phyloP scores from a whole-genome alignment of 2,797 vertebrate genomes.

The Pyrocephalus nanus region DNA sequence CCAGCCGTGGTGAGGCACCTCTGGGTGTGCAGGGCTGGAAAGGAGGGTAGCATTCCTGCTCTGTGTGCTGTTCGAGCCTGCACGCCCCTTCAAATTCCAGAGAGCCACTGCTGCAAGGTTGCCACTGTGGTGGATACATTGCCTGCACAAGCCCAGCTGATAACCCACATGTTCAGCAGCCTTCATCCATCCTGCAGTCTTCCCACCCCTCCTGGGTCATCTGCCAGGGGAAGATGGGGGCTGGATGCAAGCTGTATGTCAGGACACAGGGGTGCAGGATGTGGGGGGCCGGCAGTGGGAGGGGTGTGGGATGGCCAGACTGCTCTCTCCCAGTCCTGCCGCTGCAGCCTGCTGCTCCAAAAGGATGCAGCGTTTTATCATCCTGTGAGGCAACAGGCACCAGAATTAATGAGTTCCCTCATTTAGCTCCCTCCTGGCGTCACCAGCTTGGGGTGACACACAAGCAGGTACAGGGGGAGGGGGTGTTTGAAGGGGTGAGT shows the following conservation, averaged over 20 bases:
- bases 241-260: neutral
- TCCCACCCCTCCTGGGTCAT: neutral
- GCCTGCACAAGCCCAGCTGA: neutral
- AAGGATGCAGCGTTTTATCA: neutral
- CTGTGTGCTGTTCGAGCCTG: fast-evolving
- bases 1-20: fast-evolving
- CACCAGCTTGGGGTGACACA: neutral
- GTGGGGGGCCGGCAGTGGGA: neutral
- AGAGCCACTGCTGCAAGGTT: neutral
- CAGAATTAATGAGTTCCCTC: slow-evolving; percentile 6
- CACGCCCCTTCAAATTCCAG: neutral
- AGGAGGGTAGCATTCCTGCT: fast-evolving
- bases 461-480: too few relatives aligned
- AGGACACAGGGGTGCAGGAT: fast-evolving
- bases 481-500: fast-evolving
- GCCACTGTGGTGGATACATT: fast-evolving
- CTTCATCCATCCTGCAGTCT: fast-evolving
- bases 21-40: neutral
- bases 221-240: neutral
- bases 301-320: fast-evolving
- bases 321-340: neutral
- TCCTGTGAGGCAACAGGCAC: neutral
- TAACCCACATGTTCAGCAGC: fast-evolving
- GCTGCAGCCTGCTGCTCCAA: neutral
- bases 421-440: neutral